A percentile compares a stretch with the other conserved stretches of the same genome.
Evolutionary conservation across 2,888 invertebrate species (phyloP).

Genomic region (Tolmerus cingulatus): DNA sequence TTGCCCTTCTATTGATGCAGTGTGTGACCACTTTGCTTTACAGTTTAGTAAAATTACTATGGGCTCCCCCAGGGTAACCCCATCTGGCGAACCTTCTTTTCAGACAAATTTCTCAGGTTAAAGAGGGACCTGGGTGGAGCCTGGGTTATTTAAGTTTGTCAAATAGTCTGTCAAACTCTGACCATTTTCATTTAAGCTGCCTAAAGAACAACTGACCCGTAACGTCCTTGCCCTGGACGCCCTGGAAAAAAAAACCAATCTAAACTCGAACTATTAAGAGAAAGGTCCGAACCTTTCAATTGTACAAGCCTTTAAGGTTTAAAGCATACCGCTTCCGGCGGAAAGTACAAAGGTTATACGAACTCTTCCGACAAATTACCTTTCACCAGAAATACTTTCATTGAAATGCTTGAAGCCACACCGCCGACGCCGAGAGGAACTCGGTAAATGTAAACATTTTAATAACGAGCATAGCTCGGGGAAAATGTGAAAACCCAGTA

Average conservation of each 20-base stretch:
- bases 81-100: neutral
- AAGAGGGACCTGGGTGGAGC: neutral
- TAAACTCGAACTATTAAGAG: neutral
- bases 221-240: neutral
- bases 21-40: neutral
- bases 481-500: neutral
- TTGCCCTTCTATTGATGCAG: neutral
- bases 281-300: neutral
- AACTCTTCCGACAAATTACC: neutral
- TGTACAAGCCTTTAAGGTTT: neutral
- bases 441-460: neutral
- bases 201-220: neutral
- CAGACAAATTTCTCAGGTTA: neutral
- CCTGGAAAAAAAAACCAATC: neutral
- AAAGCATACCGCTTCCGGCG: neutral
- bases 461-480: neutral
- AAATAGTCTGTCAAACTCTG: neutral
- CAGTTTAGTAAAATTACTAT: neutral
- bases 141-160: neutral
- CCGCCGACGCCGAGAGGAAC: neutral
- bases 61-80: neutral
- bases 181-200: neutral
- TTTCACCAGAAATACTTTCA: neutral
- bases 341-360: neutral
- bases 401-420: neutral